A percentile compares a stretch with the other conserved stretches of the same genome.
Evolutionary conservation across 1,140 invertebrate species (phyloP).

Genomic region (Sinonovacula constricta): DNA sequence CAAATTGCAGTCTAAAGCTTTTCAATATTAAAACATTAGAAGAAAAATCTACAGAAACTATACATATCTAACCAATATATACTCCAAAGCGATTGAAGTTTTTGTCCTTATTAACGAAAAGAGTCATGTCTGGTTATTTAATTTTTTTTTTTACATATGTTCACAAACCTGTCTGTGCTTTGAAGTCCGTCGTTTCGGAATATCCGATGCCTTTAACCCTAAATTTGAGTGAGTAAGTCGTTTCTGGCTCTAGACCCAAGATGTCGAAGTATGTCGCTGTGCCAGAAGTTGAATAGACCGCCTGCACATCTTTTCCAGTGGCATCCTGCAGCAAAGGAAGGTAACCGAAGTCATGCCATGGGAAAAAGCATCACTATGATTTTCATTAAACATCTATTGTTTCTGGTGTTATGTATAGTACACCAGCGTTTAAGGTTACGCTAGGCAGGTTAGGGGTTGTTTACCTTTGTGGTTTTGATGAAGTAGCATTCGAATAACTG

Average conservation of each 20-base stretch:
- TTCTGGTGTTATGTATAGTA: no score
- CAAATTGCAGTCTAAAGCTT: no score
- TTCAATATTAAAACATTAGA: no score
- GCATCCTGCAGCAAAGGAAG: not conserved
- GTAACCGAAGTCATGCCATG: not conserved
- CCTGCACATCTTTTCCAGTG: no score
- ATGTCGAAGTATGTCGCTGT: conserved; percentile 15
- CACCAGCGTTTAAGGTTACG: no score
- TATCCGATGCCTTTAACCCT: not conserved
- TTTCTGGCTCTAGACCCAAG: not conserved
- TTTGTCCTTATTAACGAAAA: no score
- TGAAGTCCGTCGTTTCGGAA: not conserved
- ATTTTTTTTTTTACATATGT: no score
- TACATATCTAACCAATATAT: no score
- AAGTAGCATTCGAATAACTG: not conserved
- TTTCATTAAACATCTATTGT: not conserved
- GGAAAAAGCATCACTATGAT: not conserved
- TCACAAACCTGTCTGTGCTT: not conserved
- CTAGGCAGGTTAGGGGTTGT: no score
- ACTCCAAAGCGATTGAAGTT: no score
- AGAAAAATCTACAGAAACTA: no score
- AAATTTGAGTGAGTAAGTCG: not conserved
- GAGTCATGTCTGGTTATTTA: no score
- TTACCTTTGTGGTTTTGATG: not conserved
- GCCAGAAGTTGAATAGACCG: not conserved